Evolutionary conservation across 1,140 invertebrate genomes (phyloP).

Genomic region (Calycopis cecrops): DNA sequence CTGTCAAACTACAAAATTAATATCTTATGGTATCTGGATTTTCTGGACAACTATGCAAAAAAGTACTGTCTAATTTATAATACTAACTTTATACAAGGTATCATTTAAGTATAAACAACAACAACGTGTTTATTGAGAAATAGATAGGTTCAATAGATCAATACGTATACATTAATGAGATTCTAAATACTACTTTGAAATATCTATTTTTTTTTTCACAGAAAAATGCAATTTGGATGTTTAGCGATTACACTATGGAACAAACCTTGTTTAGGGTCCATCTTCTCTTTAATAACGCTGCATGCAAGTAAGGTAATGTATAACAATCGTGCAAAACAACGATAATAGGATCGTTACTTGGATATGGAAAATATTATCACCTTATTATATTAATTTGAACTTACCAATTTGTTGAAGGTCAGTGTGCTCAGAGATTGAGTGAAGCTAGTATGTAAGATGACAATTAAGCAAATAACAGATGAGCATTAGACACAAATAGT

Average conservation of each 20-base stretch:
- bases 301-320: slow-evolving; percentile 62
- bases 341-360: slow-evolving; percentile 3
- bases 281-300: slow-evolving; percentile 59
- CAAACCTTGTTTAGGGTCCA: slow-evolving; percentile 68
- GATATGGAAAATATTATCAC: background rate
- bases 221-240: too few relatives aligned
- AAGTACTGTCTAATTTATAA: too few relatives aligned
- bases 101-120: too few relatives aligned
- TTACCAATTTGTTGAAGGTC: slow-evolving; percentile 9
- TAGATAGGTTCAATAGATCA: too few relatives aligned
- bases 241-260: slow-evolving; percentile 21
- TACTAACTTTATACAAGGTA: too few relatives aligned
- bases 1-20: too few relatives aligned
- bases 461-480: background rate
- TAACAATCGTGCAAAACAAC: slow-evolving; percentile 15
- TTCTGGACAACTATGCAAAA: too few relatives aligned
- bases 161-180: too few relatives aligned
- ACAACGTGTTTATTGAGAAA: too few relatives aligned
- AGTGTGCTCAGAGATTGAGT: background rate
- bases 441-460: background rate
- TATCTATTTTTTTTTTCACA: too few relatives aligned
- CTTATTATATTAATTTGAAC: slow-evolving; percentile 7
- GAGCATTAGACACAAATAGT: background rate
- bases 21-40: too few relatives aligned
- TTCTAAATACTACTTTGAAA: too few relatives aligned